Percentiles rank a stretch among this genome's conserved stretches.
phyloP scores from a whole-genome alignment of 2,113 vertebrate genomes.

The Caranx ignobilis region DNA sequence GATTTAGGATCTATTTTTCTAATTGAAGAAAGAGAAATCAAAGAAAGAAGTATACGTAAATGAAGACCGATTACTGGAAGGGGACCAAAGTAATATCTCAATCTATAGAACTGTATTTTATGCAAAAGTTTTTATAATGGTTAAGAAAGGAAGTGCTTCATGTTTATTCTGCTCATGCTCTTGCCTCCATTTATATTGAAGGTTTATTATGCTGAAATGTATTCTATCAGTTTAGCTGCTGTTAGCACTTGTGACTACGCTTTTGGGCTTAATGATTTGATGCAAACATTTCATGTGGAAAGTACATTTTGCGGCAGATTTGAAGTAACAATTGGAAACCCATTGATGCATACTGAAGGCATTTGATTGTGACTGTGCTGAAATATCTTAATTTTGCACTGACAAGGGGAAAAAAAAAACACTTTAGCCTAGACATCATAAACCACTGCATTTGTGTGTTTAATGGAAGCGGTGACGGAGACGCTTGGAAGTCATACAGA shows the following conservation, averaged over 20 bases:
- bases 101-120: conserved; percentile 81
- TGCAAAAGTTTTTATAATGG: conserved; percentile 77
- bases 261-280: conserved; percentile 66
- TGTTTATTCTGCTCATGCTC: conserved; percentile 70
- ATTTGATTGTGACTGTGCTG: conserved; percentile 60
- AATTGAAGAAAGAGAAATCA: conserved; percentile 72
- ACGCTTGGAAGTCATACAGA: conserved; percentile 7
- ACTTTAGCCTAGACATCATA: conserved; percentile 29
- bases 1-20: conserved; percentile 84
- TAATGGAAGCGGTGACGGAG: conserved; percentile 27
- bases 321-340: conserved; percentile 43
- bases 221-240: conserved; percentile 69
- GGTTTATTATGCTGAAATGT: conserved; percentile 69
- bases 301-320: conserved; percentile 37
- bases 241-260: conserved; percentile 64
- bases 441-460: conserved; percentile 63
- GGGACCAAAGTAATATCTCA: conserved; percentile 82
- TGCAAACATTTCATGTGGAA: conserved; percentile 40
- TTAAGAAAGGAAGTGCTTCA: conserved; percentile 75
- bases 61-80: conserved; percentile 77
- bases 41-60: conserved; percentile 57
- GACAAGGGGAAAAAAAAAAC: conserved; percentile 38
- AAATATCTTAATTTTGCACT: conserved; percentile 75
- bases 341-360: conserved; percentile 33
- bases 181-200: conserved; percentile 69